Evolutionary conservation across 2,888 invertebrate species (phyloP).

Genomic region (Phortica okadai): DNA sequence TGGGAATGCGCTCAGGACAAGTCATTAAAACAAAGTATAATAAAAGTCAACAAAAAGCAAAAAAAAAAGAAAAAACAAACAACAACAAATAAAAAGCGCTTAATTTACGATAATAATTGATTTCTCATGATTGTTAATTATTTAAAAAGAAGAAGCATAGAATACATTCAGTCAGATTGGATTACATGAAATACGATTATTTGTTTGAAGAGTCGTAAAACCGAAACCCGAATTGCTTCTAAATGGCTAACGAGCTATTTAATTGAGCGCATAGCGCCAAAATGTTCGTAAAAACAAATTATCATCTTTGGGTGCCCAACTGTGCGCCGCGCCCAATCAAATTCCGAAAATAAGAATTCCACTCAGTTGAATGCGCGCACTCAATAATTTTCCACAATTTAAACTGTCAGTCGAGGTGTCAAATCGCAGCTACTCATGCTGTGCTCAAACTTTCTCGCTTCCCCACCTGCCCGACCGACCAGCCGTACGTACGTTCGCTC

Average conservation of each 20-base stretch:
- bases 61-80: no score
- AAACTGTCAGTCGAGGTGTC: constrained; percentile 76
- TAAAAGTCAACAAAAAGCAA: background rate
- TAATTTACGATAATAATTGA: no score
- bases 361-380: constrained; percentile 65
- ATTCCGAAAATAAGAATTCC: constrained; percentile 53
- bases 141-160: background rate
- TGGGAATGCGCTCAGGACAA: background rate
- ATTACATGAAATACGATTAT: constrained; percentile 66
- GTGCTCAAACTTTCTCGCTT: constrained; percentile 54
- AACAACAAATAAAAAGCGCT: no score
- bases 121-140: background rate
- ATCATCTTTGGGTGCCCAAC: constrained; percentile 43
- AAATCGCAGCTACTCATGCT: constrained; percentile 77
- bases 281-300: constrained; percentile 63
- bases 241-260: constrained; percentile 49
- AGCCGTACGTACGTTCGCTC: constrained; percentile 50
- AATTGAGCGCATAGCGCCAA: constrained; percentile 54
- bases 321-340: constrained; percentile 36
- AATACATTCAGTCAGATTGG: constrained; percentile 48
- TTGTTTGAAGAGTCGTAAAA: constrained; percentile 61
- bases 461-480: background rate
- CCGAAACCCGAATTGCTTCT: constrained; percentile 31
- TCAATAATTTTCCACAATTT: constrained; percentile 75
- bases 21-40: constrained; percentile 1